Evolutionary conservation across 2,888 invertebrate species (phyloP), one percentile per base, ranked within the genome.

Genomic region (Caenorhabditis angaria): DNA sequence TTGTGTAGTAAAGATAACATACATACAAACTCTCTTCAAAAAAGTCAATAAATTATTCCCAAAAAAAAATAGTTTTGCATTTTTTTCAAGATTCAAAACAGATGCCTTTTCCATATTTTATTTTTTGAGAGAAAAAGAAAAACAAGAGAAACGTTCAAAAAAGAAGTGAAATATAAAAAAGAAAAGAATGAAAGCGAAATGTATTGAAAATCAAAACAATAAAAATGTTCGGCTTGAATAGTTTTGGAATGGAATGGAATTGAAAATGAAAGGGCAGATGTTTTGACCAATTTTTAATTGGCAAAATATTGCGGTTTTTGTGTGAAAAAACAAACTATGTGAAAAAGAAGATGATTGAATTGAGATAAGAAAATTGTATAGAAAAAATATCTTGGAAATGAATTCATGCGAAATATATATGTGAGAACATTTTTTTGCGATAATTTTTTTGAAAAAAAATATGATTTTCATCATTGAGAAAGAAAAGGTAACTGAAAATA

Each of bases 151-250:
- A 59, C 53, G 41, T 41, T 41, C 41, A 18, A 48, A 47, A 54
- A n/a, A 48, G 41, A 60, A 60, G 54, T 6, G 22, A 58, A 55
- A 41, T 47, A 14, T 18, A 41, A 27, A 0, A 47, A 53, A n/a
- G 22, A 53, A 35, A 20, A 62, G 35, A 54, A 6, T 47, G 56
- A 12, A 55, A 62, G 62, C 48, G 62, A 56, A 62, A 29, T 28
- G 6, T 41, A 28, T 14, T 32, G 54, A 25, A 27, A 56, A 29
- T 47, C 28, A 50, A 50, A 60, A 56, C 28, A 56, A 64, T 57
- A 51, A 58, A 63, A 58, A 64, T 65, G 58, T 47, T 53, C 27
- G 41, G 24, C 28, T 41, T 41, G 41, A 41, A 41, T 41, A 41
- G 18, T 47, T 58, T 58, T 58, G 28, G n/a, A 55, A 27, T 18